Evolutionary conservation across 2,888 invertebrate species (phyloP).

Genomic region (Synanthedon formicaeformis): DNA sequence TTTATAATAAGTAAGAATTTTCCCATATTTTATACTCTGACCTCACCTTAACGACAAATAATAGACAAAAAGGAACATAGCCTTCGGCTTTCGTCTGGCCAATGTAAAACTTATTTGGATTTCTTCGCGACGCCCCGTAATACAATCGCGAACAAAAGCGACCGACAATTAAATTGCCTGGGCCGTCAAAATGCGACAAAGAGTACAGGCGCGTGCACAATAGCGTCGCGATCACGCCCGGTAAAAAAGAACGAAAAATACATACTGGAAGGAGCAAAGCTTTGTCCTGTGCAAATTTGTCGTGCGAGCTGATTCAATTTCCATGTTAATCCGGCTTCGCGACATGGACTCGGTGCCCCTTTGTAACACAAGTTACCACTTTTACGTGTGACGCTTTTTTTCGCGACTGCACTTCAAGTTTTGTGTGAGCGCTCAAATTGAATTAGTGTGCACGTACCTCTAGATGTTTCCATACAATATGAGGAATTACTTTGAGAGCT

Average conservation of each 20-base stretch:
- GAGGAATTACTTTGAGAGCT: neutral
- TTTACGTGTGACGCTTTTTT: conserved; percentile 1
- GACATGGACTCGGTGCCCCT: neutral
- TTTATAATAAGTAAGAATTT: too few species aligned
- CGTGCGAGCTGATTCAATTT: conserved; percentile 51
- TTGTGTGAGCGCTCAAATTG: neutral
- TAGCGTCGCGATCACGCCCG: neutral
- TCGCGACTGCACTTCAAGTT: conserved; percentile 1
- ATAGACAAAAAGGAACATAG: too few species aligned
- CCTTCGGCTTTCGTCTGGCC: neutral
- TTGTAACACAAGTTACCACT: conserved; percentile 3
- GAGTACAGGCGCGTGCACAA: neutral
- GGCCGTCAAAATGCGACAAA: neutral
- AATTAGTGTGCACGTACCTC: neutral
- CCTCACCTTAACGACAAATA: too few species aligned
- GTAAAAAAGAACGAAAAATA: conserved; percentile 5
- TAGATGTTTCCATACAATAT: neutral
- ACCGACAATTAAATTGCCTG: conserved; percentile 2
- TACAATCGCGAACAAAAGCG: conserved; percentile 4
- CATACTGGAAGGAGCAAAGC: conserved; percentile 9
- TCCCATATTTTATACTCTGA: too few species aligned
- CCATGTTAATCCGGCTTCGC: conserved; percentile 44
- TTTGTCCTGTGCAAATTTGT: conserved; percentile 27
- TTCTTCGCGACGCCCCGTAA: neutral
- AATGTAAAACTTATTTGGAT: neutral